Percentiles rank a stretch among this genome's conserved stretches.
phyloP scores from a whole-genome alignment of 2,888 invertebrate genomes.

The Trachelus tabidus region DNA sequence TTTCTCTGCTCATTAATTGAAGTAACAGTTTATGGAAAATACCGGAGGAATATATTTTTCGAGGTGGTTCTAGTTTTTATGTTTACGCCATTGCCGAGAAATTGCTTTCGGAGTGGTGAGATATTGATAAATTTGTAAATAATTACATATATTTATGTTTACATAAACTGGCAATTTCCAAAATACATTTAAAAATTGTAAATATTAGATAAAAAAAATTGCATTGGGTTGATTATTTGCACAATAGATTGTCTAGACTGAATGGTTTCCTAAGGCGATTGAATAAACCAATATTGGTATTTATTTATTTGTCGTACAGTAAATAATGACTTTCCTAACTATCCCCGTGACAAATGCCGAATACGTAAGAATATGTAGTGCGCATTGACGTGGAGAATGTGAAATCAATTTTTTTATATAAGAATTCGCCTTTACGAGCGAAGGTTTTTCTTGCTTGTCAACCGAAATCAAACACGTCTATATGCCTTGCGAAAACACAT shows the following conservation, averaged over 20 bases:
- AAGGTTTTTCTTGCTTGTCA: neutral
- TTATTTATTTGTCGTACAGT: neutral
- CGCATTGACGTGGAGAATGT: neutral
- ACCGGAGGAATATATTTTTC: neutral
- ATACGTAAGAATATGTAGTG: neutral
- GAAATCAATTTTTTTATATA: neutral
- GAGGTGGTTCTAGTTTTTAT: neutral
- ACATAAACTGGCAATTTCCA: too few species aligned
- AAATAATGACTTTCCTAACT: neutral
- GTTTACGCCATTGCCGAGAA: neutral
- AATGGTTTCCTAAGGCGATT: conserved; percentile 6
- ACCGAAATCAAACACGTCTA: neutral
- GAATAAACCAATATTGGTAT: neutral
- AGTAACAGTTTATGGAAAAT: neutral
- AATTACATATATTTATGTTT: too few species aligned
- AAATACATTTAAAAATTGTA: too few species aligned
- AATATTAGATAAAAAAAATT: neutral
- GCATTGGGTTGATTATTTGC: neutral
- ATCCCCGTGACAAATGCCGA: neutral
- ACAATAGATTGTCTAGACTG: neutral
- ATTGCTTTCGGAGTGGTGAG: neutral
- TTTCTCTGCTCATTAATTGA: neutral
- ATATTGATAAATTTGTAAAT: neutral
- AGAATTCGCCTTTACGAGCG: neutral
- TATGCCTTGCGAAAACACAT: neutral